Conservation (phyloP, 2,113 vertebrate genomes). For the Fregata magnificens region DNA sequence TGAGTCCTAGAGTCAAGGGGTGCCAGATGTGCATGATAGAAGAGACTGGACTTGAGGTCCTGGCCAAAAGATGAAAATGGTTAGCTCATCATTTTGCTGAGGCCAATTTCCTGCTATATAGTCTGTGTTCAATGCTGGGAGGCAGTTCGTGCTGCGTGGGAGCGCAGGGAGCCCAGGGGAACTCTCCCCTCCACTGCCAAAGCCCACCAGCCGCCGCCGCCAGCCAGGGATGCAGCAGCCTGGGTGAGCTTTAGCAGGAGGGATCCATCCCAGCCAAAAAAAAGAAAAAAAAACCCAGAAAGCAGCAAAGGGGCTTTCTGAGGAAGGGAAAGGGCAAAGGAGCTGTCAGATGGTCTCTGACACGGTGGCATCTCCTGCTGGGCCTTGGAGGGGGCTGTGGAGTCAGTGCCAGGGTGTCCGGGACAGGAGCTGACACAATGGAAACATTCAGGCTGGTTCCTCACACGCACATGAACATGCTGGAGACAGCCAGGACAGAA, state of each 20-base stretch:
- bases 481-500: constrained; percentile 3
- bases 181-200: background rate
- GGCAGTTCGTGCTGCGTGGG: background rate
- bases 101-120: background rate
- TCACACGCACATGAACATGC: background rate
- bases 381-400: background rate
- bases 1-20: background rate
- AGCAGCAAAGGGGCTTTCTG: background rate
- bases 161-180: background rate
- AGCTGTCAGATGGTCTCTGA: background rate
- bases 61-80: background rate
- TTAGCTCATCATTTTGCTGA: background rate
- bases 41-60: background rate
- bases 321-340: background rate
- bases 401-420: background rate
- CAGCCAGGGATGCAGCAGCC: background rate
- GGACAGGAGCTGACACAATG: constrained; percentile 36
- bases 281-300: background rate
- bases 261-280: background rate
- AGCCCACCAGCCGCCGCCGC: background rate
- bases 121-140: background rate
- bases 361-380: background rate
- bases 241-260: background rate
- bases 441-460: constrained; percentile 6
- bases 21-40: background rate